phyloP scores from a whole-genome alignment of 2,888 invertebrate genomes.

The Cremastinae sp. region DNA sequence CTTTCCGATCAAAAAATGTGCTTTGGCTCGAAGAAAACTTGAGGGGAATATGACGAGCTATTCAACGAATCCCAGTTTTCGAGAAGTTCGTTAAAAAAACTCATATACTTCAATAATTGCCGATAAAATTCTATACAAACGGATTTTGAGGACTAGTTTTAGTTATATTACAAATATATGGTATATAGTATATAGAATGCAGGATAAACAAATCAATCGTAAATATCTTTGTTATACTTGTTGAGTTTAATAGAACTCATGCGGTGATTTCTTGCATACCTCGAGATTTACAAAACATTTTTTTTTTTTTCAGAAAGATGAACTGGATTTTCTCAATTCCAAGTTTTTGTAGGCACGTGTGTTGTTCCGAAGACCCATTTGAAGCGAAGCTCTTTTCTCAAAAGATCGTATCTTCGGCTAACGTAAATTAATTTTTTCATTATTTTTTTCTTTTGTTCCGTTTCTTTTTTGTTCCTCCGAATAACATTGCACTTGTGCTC shows the following conservation, averaged over 20 bases:
- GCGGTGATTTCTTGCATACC: background rate
- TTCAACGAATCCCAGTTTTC: conserved; percentile 9
- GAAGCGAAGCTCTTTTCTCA: conserved; percentile 26
- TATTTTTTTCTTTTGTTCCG: too few relatives aligned
- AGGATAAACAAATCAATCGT: conserved; percentile 27
- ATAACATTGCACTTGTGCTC: conserved; percentile 38
- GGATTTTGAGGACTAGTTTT: conserved; percentile 57
- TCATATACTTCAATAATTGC: conserved; percentile 34
- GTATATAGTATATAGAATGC: too few relatives aligned
- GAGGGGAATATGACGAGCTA: conserved; percentile 28
- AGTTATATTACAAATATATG: conserved; percentile 45
- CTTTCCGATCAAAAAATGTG: conserved; percentile 50
- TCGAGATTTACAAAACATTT: conserved; percentile 21
- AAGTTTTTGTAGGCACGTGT: conserved; percentile 56
- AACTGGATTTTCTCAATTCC: conserved; percentile 38
- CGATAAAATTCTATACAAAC: conserved; percentile 50
- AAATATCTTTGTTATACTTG: background rate
- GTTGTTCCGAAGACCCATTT: conserved; percentile 51
- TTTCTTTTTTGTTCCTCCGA: background rate
- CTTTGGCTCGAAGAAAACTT: conserved; percentile 51
- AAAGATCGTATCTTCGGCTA: background rate
- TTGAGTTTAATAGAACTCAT: background rate
- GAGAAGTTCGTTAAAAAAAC: conserved; percentile 14
- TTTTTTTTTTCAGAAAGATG: conserved; percentile 19
- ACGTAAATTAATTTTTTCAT: conserved; percentile 11